Evolutionary conservation across 2,888 invertebrate species (phyloP).

Genomic region (Zeuzera pyrina): DNA sequence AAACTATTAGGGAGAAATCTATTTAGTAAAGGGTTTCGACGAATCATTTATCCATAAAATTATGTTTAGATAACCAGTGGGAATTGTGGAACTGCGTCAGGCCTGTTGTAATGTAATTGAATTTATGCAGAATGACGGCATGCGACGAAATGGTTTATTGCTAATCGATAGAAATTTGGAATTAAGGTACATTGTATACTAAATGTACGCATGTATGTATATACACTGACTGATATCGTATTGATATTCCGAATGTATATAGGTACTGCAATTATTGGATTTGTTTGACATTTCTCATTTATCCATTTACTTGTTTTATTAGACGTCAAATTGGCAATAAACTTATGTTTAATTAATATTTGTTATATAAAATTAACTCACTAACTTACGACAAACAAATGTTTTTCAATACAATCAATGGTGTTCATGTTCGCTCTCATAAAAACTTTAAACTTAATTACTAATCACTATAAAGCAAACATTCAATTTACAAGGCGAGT

Average conservation of each 20-base stretch:
- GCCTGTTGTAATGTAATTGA: constrained; percentile 44
- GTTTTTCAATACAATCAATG: constrained; percentile 50
- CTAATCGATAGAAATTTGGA: constrained; percentile 55
- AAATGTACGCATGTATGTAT: constrained; percentile 16
- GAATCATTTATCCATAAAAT: constrained; percentile 48
- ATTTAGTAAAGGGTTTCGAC: constrained; percentile 31
- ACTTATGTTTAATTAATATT: too few relatives aligned
- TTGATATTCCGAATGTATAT: too few relatives aligned
- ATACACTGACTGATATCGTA: constrained; percentile 19
- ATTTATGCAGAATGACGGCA: constrained; percentile 53
- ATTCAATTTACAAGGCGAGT: constrained; percentile 72
- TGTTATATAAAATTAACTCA: too few relatives aligned
- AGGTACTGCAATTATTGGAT: too few relatives aligned
- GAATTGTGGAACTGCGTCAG: constrained; percentile 24
- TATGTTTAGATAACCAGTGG: constrained; percentile 33
- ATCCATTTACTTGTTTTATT: too few relatives aligned
- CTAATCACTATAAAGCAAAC: constrained; percentile 72
- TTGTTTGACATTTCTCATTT: too few relatives aligned
- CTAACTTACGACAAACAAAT: too few relatives aligned
- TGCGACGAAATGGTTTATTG: constrained; percentile 49
- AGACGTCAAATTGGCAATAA: too few relatives aligned
- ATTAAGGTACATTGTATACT: constrained; percentile 10
- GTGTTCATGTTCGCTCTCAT: constrained; percentile 41
- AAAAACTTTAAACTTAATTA: constrained; percentile 65
- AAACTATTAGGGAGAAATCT: too few relatives aligned